Base-by-base conservation (phyloP, 2,797 vertebrate genomes). In the Anguilla pacifica region DNA sequence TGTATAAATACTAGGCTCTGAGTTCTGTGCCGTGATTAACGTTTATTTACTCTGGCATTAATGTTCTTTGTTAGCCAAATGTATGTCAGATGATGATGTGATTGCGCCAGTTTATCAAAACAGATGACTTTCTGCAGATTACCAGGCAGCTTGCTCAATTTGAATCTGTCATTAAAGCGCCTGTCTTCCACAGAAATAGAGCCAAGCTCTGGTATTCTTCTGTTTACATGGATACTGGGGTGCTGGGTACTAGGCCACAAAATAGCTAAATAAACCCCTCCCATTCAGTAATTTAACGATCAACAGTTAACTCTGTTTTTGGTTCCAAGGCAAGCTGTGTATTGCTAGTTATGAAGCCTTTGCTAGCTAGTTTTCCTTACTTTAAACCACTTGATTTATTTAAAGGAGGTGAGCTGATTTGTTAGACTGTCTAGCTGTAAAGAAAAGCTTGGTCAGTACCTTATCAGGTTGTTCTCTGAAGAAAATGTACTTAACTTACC, bases 91-190 rank as follows among this genome's bases (percentile, higher is more conserved):
- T 11, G 31, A 72, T 72, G 67, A 79, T 79, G 31, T 79, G 35
- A 79, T 39, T 79, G 35, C 89, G 88, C 83, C 51, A 89, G 90
- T 88, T 84, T 82, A 91, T 91, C 89, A 85, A 91, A 91, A 91
- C 89, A 93, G 84, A 49, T 22, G 81, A 7, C 84, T 88, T 84
- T 86, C 49, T 90, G 86, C 82, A 81, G 25, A 70, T 86, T 88
- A 90, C 86, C 57, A 51, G 39, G 5, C 85, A 53, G 6, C 46
- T 53, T 28, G 57, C 57, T 70, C 57, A 53, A 22, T 81, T 86
- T 19, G 67, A 81, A 25, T 49, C n/a, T 15, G 70, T 83, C 67
- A 43, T 86, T 86, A 64, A 49, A 28, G 77, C 28, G 31, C 59
- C 72, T 64, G 70, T 55, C 49, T 83, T 53, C 6, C 31, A 11